Evolutionary conservation across 1,140 invertebrate species (phyloP), one percentile per base, ranked within the genome.

Genomic region (Helicoverpa zea): DNA sequence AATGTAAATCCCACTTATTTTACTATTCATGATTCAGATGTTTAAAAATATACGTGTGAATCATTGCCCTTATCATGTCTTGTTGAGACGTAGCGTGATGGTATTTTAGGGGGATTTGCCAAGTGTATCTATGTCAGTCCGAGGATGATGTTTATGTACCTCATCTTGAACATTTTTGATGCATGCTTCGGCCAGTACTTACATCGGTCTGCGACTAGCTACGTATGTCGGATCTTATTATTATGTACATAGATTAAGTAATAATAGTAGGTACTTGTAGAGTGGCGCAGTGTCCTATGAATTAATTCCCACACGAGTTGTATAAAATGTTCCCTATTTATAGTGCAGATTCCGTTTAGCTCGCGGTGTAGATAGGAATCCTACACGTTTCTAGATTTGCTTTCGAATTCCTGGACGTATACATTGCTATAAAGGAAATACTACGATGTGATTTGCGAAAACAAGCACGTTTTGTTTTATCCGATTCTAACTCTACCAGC

Each of bases 201-300:
- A 23, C 54, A 58, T 74, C 43, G 35, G 30, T 75, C 13, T 61
- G 58, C 49, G 49, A 74, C 68, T 63, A 29, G 51, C 43, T 61
- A 68, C 49, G 49, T 80, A 78, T 63, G 49, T 80, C 58, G 68
- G 43, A 66, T 64, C 70, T 59, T 56, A 76, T 80, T 66, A 80
- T 61, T 81, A 81, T 81, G 80, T 58, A 64, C 80, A 81, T 81
- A 68, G 52, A 75, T 81, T 77, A 81, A 81, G 23, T 51, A 70
- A 77, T 75, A 75, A 66, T 58, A 56, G 59, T n/a, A n/a, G n/a
- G n/a, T 76, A 68, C 72, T 18, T 61, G 35, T 63, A 52, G 56
- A 52, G 64, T 76, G 58, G 54, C 30, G 54, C 58, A 64, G 29
- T 73, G 66, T 23, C 29, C 52, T 61, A 56, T 64, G 51, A 64